phyloP scores from a whole-genome alignment of 2,888 invertebrate species.

The Catocala sponsa region DNA sequence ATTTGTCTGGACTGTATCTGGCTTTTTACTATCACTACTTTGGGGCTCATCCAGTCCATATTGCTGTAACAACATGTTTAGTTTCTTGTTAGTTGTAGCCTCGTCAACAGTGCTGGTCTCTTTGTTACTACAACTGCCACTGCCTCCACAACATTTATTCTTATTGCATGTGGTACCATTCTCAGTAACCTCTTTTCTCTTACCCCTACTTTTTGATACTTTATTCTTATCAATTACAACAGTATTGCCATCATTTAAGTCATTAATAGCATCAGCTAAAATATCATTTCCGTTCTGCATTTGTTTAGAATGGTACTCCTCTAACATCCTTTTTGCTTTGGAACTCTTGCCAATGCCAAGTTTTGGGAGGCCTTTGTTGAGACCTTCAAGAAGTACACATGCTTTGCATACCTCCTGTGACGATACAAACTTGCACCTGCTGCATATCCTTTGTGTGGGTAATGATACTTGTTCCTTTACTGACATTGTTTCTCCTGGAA shows the following conservation, averaged over 20 bases:
- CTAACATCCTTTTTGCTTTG: constrained; percentile 91
- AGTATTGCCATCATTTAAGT: constrained; percentile 60
- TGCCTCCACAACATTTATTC: constrained; percentile 58
- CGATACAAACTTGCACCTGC: constrained; percentile 95
- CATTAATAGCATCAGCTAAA: constrained; percentile 57
- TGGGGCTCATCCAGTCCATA: constrained; percentile 62
- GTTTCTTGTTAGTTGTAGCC: constrained; percentile 58
- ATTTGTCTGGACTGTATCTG: constrained; percentile 21
- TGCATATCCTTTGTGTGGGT: constrained; percentile 94
- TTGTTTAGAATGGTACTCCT: constrained; percentile 81
- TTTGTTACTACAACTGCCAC: constrained; percentile 55
- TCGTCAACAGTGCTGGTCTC: constrained; percentile 35
- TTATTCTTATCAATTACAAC: constrained; percentile 40
- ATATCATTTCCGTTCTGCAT: constrained; percentile 35
- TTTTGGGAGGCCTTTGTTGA: constrained; percentile 97
- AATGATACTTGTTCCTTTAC: constrained; percentile 94
- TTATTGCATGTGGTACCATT: constrained; percentile 43
- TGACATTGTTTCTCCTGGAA: constrained; percentile 93
- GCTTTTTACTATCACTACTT: constrained; percentile 17
- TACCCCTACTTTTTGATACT: constrained; percentile 48
- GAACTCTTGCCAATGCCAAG: constrained; percentile 96
- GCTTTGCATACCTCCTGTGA: constrained; percentile 99
- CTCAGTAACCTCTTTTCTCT: constrained; percentile 32
- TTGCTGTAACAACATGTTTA: constrained; percentile 65
- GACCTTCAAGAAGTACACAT: constrained; percentile 97